A percentile compares a stretch with the other conserved stretches of the same genome.
phyloP scores from a whole-genome alignment of 2,113 vertebrate genomes.

The Peromyscus maniculatus region DNA sequence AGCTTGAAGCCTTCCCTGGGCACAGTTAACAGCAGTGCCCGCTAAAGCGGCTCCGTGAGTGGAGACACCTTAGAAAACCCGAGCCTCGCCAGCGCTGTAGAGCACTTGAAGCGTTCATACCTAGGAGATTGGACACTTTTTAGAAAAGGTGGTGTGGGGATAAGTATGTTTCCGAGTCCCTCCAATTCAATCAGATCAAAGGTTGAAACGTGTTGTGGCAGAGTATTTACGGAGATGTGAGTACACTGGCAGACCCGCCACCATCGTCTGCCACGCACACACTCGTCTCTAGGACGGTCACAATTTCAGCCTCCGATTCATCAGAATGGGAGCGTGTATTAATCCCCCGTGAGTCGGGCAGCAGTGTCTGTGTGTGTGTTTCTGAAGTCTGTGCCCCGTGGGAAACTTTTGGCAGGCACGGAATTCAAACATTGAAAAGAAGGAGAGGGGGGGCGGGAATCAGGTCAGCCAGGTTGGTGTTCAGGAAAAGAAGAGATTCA shows the following conservation, averaged over 20 bases:
- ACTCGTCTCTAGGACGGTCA: neutral
- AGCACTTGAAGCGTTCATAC: neutral
- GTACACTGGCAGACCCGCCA: neutral
- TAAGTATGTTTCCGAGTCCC: constrained; percentile 18
- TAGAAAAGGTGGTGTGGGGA: neutral
- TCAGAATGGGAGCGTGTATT: neutral
- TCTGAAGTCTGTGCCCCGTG: neutral
- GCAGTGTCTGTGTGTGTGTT: neutral
- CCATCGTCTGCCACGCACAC: neutral
- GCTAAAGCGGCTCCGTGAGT: neutral
- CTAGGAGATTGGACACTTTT: neutral
- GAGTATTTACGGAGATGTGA: constrained; percentile 46
- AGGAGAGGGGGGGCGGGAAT: neutral
- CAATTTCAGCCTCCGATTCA: neutral
- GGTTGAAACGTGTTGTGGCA: neutral
- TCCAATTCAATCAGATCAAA: constrained; percentile 59
- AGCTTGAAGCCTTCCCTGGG: neutral
- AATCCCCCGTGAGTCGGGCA: constrained; percentile 41
- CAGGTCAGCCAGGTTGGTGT: neutral
- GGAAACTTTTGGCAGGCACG: constrained; percentile 74
- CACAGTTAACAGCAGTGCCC: constrained; percentile 11
- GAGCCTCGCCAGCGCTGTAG: neutral
- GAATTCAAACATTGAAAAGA: constrained; percentile 48
- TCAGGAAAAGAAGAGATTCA: neutral
- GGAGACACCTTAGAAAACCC: constrained; percentile 32